These are phyloP conservation scores for Vanessa tameamea DNA, from an alignment of 1,140 invertebrate genomes.

Conservation along the genomic window DNA sequence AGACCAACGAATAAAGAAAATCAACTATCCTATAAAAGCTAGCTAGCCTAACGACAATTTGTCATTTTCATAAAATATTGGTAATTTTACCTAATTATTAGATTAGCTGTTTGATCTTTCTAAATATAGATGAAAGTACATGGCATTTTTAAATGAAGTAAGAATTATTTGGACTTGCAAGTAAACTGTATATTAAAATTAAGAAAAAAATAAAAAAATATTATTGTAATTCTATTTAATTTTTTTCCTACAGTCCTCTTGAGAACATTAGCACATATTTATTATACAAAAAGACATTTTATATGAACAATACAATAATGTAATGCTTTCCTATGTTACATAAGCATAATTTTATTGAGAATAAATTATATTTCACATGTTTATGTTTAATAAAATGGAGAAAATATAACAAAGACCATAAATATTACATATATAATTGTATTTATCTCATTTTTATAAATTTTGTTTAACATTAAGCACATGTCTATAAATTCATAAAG, in stretches of 20 bases:
- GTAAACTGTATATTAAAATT: neutral
- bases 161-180: neutral
- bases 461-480: conserved; percentile 19
- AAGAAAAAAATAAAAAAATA: neutral
- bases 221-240: neutral
- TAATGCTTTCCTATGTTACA: neutral
- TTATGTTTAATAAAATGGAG: conserved; percentile 6
- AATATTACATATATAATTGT: conserved; percentile 33
- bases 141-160: no score
- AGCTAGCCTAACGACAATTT: no score
- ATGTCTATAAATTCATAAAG: conserved; percentile 26
- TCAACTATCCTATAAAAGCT: no score
- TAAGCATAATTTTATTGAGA: conserved; percentile 3
- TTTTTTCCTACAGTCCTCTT: neutral
- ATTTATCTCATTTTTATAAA: conserved; percentile 21
- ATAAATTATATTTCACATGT: conserved; percentile 2
- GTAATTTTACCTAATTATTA: no score
- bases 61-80: no score
- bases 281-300: neutral
- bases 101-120: no score
- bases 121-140: no score
- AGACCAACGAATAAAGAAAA: no score
- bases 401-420: conserved; percentile 28
- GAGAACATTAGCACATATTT: neutral
- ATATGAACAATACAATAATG: neutral